phyloP scores from a whole-genome alignment of 2,888 invertebrate species.

The Teleogryllus oceanicus region DNA sequence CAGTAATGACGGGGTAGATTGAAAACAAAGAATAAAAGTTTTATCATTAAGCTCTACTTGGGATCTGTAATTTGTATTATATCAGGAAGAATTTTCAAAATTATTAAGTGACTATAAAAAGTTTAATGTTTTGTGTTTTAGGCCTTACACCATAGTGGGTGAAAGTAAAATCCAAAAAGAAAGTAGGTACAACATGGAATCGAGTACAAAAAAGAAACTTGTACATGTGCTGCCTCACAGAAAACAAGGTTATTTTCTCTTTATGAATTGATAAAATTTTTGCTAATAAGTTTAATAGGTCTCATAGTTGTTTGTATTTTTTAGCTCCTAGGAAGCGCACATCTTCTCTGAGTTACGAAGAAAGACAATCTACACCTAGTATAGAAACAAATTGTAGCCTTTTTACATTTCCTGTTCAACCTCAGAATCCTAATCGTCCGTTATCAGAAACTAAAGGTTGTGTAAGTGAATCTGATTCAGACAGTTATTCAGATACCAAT shows the following conservation, averaged over 20 bases:
- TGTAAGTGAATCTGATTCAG: conserved; percentile 31
- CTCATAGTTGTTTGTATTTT: background rate
- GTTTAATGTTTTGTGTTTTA: background rate
- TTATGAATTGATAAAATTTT: background rate
- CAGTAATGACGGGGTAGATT: background rate
- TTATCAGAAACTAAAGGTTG: background rate
- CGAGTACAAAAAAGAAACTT: background rate
- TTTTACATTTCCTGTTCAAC: background rate
- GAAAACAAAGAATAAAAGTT: background rate
- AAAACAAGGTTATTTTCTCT: background rate
- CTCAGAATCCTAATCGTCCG: background rate
- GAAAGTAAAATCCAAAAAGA: background rate
- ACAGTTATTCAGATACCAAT: conserved; percentile 33
- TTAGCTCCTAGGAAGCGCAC: conserved; percentile 10
- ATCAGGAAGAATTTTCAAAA: too few species aligned
- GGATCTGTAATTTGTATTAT: too few species aligned
- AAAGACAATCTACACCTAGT: background rate
- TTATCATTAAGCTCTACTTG: too few species aligned
- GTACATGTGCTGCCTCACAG: background rate
- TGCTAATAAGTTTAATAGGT: too few species aligned
- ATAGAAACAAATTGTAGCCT: background rate
- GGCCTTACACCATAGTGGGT: background rate
- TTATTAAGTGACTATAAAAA: background rate
- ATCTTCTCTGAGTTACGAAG: background rate
- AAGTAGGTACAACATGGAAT: background rate